phyloP scores from a whole-genome alignment of 2,113 vertebrate genomes.

The Eidolon helvum region DNA sequence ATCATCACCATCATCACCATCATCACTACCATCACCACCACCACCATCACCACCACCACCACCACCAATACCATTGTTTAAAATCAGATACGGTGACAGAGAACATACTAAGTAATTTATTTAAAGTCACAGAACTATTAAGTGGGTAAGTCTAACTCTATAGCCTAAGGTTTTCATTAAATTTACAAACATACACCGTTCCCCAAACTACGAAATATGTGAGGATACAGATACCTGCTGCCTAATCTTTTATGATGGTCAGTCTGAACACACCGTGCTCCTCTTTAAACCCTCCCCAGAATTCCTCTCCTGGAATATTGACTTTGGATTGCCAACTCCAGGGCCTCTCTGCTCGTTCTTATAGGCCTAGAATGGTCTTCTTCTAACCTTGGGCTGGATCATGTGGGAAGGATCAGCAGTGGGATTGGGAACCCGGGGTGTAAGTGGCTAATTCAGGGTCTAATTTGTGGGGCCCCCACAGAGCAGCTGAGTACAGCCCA shows the following conservation, averaged over 20 bases:
- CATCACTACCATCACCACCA: too few relatives aligned
- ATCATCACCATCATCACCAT: too few relatives aligned
- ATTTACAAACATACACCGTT: not conserved
- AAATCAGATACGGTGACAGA: not conserved
- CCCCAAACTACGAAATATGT: not conserved
- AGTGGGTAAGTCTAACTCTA: not conserved
- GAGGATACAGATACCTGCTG: not conserved
- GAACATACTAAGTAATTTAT: not conserved
- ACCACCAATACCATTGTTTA: not conserved
- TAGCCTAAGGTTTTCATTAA: not conserved
- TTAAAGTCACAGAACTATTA: not conserved
- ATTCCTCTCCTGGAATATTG: not conserved
- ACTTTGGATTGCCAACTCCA: not conserved
- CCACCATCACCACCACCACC: not conserved
- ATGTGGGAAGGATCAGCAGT: not conserved
- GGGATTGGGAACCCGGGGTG: not conserved
- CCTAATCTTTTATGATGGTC: not conserved
- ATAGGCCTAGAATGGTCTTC: not conserved
- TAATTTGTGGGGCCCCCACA: not conserved
- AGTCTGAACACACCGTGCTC: not conserved
- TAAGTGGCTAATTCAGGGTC: slow-evolving; percentile 14
- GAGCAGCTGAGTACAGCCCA: not conserved
- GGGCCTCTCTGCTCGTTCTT: not conserved
- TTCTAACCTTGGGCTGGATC: not conserved
- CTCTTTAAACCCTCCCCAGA: not conserved